Base-by-base conservation (phyloP, 2,888 invertebrate genomes). In the Saturnia japonica region DNA sequence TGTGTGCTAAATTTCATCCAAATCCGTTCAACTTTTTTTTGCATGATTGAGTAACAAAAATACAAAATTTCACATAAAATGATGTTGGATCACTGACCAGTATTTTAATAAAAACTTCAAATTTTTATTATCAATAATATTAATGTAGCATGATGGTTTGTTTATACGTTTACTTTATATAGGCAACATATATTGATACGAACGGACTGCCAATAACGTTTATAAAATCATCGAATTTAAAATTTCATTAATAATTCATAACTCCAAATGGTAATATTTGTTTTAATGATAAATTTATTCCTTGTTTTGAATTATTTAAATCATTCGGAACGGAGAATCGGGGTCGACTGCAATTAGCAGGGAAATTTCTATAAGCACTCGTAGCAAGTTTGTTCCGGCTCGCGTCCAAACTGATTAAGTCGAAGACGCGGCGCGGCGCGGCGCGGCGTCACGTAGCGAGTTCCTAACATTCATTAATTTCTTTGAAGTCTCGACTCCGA, bases 381-480 rank as follows among this genome's bases (percentile, higher is more conserved):
- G 74, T 75, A 77, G 81, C 78, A 89, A 91, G 84, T 91, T 95
- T 91, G 94, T 93, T 94, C 93, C 92, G 91, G 93, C 89, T 92
- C 88, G 82, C 93, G 85, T 87, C 92, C 94, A 90, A 94, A 94
- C 94, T 94, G 94, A 93, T 94, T 88, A 87, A 89, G 86, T 86
- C 82, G 85, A n/a, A 40, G 64, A n/a, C n/a, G n/a, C n/a, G n/a
- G n/a, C n/a, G n/a, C n/a, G n/a, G n/a, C n/a, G n/a, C n/a, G n/a
- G n/a, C n/a, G 85, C 82, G 85, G 91, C 82, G 85, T 91, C 92
- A 93, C 93, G 93, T 93, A 88, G 86, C 83, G 85, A 93, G 89
- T 93, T 93, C 84, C 88, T 89, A 93, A 93, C 91, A 91, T 90
- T 93, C 93, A 92, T 93, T 93, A 93, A 93, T 93, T 91, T 92